Evolutionary conservation across 2,113 vertebrate species (phyloP).

Genomic region (Sceloporus undulatus): DNA sequence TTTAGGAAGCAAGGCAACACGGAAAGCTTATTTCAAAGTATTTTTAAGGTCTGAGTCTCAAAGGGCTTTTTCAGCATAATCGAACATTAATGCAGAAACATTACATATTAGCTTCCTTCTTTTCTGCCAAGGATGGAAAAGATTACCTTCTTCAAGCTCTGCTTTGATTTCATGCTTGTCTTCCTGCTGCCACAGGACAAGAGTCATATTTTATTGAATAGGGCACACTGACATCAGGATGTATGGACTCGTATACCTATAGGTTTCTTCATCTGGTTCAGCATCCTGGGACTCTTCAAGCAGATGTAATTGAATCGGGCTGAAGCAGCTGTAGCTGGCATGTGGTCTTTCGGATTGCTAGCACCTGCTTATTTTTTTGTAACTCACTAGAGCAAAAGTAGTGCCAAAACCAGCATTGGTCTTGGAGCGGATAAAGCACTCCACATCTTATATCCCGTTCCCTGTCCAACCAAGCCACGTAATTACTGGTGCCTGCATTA

Average conservation of each 20-base stretch:
- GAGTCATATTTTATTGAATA: constrained; percentile 49
- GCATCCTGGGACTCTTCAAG: constrained; percentile 78
- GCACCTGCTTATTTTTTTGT: constrained; percentile 80
- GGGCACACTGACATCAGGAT: constrained; percentile 34
- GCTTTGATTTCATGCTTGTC: background rate
- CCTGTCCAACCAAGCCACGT: constrained; percentile 65
- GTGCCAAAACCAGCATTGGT: constrained; percentile 80
- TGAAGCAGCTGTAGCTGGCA: constrained; percentile 84
- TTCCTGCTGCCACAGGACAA: background rate
- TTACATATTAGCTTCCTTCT: constrained; percentile 34
- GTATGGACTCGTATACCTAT: constrained; percentile 57
- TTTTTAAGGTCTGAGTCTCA: constrained; percentile 60
- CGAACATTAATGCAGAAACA: background rate
- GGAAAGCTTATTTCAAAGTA: constrained; percentile 69
- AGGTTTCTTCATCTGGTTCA: constrained; percentile 68
- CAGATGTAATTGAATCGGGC: constrained; percentile 83
- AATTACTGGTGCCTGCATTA: constrained; percentile 70
- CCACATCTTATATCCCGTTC: constrained; percentile 65
- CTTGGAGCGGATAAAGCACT: constrained; percentile 79
- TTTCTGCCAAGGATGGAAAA: constrained; percentile 25
- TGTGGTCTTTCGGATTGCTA: constrained; percentile 81
- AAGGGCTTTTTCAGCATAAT: constrained; percentile 53
- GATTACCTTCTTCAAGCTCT: constrained; percentile 17
- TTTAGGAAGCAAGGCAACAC: constrained; percentile 74
- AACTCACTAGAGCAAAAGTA: constrained; percentile 75